phyloP scores from a whole-genome alignment of 2,797 vertebrate species.

The Myotis planiceps region DNA sequence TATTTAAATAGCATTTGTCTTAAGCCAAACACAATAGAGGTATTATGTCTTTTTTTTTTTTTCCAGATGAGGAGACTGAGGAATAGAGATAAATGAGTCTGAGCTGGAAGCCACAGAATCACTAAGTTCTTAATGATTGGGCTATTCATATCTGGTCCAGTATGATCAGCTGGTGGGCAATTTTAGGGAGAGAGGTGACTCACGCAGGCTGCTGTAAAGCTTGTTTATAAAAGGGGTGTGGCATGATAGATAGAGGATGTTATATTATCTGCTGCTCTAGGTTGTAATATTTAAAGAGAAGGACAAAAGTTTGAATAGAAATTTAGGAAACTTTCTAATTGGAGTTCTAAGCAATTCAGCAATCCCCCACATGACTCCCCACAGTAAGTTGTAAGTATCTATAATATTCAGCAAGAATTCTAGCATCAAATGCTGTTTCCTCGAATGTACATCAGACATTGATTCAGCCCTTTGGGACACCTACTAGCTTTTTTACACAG shows the following conservation, averaged over 20 bases:
- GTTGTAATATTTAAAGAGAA: background rate
- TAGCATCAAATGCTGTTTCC: background rate
- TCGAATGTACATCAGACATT: background rate
- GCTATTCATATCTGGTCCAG: background rate
- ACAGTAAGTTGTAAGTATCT: background rate
- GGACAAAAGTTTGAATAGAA: background rate
- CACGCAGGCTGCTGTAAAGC: background rate
- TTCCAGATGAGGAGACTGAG: background rate
- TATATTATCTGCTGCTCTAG: background rate
- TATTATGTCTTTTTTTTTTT: background rate
- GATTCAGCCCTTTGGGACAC: background rate
- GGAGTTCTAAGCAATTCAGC: background rate
- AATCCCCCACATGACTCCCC: rapidly evolving
- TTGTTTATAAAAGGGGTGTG: background rate
- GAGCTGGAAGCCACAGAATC: background rate
- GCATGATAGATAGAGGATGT: background rate
- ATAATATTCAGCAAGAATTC: background rate
- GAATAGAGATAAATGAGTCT: background rate
- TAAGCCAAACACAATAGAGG: background rate
- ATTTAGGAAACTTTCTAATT: background rate
- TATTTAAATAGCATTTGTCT: background rate
- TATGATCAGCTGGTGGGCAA: background rate
- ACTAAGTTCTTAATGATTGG: background rate
- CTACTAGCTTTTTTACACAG: background rate
- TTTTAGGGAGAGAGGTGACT: background rate